Evolutionary conservation across 1,140 invertebrate species (phyloP).

Genomic region (Mamestra configurata): DNA sequence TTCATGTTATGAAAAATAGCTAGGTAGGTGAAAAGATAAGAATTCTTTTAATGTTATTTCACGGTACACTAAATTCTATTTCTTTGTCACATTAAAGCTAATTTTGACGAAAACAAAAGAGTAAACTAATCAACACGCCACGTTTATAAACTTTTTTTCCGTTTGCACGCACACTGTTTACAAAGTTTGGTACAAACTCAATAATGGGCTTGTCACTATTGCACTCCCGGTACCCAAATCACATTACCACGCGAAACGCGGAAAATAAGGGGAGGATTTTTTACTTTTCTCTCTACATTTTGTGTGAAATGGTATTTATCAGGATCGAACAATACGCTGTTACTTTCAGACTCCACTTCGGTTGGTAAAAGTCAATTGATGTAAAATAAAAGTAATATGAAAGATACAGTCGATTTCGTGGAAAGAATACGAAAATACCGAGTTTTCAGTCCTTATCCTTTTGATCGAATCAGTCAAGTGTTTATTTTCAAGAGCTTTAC

Average conservation of each 20-base stretch:
- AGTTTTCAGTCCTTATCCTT: background rate
- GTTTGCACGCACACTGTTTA: constrained; percentile 5
- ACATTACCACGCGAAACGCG: constrained; percentile 29
- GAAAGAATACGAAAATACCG: background rate
- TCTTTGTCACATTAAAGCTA: background rate
- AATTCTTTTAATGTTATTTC: background rate
- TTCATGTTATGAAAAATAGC: constrained; percentile 28
- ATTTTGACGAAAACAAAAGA: background rate
- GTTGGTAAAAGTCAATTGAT: constrained; percentile 5
- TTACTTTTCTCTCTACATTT: constrained; percentile 6
- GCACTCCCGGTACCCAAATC: constrained; percentile 41
- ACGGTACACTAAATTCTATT: background rate
- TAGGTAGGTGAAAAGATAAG: background rate
- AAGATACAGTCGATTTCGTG: background rate
- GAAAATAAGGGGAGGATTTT: constrained; percentile 26
- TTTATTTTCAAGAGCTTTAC: background rate
- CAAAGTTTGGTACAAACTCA: constrained; percentile 35
- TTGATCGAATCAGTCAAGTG: background rate
- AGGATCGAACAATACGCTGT: constrained; percentile 8
- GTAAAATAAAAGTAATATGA: constrained; percentile 5
- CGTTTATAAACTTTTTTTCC: background rate
- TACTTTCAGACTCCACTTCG: constrained; percentile 7
- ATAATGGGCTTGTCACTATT: constrained; percentile 31
- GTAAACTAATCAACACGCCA: background rate
- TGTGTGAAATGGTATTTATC: constrained; percentile 23